These are phyloP conservation scores for Ellobium chinense DNA, from an alignment of 2,888 invertebrate species.

Conservation along the genomic window DNA sequence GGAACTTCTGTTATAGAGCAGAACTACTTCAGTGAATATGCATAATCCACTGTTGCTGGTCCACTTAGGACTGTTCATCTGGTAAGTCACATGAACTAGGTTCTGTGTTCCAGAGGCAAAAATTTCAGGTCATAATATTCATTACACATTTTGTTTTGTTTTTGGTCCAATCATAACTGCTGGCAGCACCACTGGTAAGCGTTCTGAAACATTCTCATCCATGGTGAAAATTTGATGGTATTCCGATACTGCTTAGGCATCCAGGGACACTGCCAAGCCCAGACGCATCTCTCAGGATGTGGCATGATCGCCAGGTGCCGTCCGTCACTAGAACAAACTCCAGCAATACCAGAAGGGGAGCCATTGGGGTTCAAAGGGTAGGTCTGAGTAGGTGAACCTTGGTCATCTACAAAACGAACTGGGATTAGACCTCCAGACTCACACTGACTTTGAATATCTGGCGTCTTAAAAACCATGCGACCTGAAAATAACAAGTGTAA, in stretches of 20 bases:
- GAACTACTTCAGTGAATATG: too few relatives aligned
- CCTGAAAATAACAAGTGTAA: slow-evolving; percentile 58
- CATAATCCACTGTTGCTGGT: too few relatives aligned
- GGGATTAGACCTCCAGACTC: slow-evolving; percentile 84
- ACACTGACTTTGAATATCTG: slow-evolving; percentile 71
- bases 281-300: slow-evolving; percentile 95
- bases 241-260: slow-evolving; percentile 60
- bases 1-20: too few relatives aligned
- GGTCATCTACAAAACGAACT: slow-evolving; percentile 91
- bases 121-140: too few relatives aligned
- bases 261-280: slow-evolving; percentile 91
- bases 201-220: slow-evolving; percentile 95
- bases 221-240: slow-evolving; percentile 85
- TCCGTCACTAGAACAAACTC: slow-evolving; percentile 92
- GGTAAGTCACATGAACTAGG: too few relatives aligned
- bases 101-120: too few relatives aligned
- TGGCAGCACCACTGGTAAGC: slow-evolving; percentile 82
- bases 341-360: slow-evolving; percentile 88
- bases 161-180: background rate
- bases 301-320: slow-evolving; percentile 99
- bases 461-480: slow-evolving; percentile 80
- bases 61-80: too few relatives aligned
- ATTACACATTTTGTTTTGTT: too few relatives aligned
- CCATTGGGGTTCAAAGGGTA: slow-evolving; percentile 94
- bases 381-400: slow-evolving; percentile 81